These are phyloP conservation scores for Colaptes auratus DNA, from an alignment of 2,113 vertebrate genomes.

Conservation along the genomic window DNA sequence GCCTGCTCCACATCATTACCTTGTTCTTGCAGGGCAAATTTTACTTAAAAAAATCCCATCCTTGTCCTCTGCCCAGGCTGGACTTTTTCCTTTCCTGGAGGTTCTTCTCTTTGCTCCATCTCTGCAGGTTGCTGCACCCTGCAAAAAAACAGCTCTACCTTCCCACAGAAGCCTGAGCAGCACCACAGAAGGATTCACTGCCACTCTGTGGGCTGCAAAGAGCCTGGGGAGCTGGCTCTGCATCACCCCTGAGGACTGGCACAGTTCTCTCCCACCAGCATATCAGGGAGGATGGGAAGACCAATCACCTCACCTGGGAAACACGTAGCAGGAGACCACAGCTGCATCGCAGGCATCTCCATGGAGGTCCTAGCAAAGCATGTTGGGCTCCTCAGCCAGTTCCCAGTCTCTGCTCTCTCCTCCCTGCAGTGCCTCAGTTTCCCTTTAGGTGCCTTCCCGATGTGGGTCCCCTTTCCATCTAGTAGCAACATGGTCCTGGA, in stretches of 20 bases:
- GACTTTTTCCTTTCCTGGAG: not conserved
- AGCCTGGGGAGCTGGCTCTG: not conserved
- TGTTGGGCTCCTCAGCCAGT: not conserved
- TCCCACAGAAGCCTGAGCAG: not conserved
- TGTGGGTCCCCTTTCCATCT: not conserved
- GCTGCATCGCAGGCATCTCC: not conserved
- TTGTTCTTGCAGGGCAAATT: not conserved
- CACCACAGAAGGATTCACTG: not conserved
- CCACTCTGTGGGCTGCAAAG: not conserved
- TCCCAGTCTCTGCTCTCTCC: not conserved
- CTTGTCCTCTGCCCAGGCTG: not conserved
- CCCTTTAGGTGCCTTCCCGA: not conserved
- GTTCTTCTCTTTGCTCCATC: not conserved
- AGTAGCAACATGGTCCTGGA: not conserved
- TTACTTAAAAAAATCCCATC: not conserved
- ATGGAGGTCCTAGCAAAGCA: not conserved
- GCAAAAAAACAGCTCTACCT: not conserved
- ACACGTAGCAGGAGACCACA: not conserved
- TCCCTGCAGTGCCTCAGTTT: not conserved
- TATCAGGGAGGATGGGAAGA: not conserved
- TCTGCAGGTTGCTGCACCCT: not conserved
- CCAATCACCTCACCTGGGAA: not conserved
- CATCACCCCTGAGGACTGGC: fast-evolving
- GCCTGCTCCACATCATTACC: not conserved
- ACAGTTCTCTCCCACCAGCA: not conserved